Conservation (phyloP, 2,797 vertebrate species). For the Mormyrus hasselquistii region DNA sequence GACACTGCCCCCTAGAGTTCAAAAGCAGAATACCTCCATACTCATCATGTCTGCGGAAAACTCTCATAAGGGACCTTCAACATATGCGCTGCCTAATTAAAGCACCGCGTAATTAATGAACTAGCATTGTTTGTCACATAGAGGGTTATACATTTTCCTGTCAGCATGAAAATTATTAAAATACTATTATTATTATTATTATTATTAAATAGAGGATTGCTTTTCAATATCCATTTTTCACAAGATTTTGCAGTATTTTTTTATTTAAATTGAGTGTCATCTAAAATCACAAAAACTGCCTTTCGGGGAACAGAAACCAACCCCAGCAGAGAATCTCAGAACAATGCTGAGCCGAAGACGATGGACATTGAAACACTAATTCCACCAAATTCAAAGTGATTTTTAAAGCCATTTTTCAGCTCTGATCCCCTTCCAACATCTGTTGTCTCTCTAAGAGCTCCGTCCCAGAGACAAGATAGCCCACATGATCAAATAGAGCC, state of each 20-base stretch:
- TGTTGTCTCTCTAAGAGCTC: slow-evolving; percentile 12
- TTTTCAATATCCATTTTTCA: background rate
- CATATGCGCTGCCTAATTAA: background rate
- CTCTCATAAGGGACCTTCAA: background rate
- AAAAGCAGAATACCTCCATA: background rate
- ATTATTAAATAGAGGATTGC: background rate
- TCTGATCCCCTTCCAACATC: slow-evolving; percentile 10
- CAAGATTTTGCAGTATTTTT: background rate
- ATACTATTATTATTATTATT: background rate
- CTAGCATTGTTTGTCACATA: background rate
- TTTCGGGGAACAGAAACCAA: background rate
- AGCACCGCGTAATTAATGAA: background rate
- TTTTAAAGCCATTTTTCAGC: slow-evolving; percentile 10
- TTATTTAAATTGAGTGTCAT: background rate
- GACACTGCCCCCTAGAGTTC: slow-evolving; percentile 7
- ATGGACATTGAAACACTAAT: background rate
- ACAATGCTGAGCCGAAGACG: background rate
- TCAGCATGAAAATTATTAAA: background rate
- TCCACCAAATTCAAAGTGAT: background rate
- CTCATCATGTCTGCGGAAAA: background rate
- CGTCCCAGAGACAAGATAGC: slow-evolving; percentile 7
- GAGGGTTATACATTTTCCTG: background rate
- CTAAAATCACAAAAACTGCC: background rate
- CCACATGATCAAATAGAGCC: slow-evolving; percentile 28
- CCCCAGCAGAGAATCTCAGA: background rate